Conservation (phyloP, 2,888 invertebrate genomes). For the Dynastes tityus region DNA sequence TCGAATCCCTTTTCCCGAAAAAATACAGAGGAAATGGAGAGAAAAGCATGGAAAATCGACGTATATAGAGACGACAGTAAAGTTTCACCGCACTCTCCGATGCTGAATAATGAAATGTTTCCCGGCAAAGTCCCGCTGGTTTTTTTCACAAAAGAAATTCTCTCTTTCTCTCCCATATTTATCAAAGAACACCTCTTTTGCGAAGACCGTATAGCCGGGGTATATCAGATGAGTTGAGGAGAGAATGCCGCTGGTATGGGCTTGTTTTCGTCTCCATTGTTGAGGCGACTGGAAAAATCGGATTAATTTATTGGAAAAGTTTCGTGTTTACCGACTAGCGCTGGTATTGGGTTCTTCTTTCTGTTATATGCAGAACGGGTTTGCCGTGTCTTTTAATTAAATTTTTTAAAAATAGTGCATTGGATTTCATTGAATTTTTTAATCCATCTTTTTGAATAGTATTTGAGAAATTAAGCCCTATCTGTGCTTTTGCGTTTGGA, state of each 20-base stretch:
- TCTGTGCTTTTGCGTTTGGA: too few relatives aligned
- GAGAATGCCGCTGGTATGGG: neutral
- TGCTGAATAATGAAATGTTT: slow-evolving; percentile 25
- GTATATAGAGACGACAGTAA: neutral
- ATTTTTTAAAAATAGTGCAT: too few relatives aligned
- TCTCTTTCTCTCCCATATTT: slow-evolving; percentile 25
- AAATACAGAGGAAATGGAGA: neutral
- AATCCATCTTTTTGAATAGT: too few relatives aligned
- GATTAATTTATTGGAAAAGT: slow-evolving; percentile 38
- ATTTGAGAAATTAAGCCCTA: too few relatives aligned
- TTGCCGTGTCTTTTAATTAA: too few relatives aligned
- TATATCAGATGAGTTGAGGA: neutral
- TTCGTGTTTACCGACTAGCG: slow-evolving; percentile 5
- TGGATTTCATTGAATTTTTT: too few relatives aligned
- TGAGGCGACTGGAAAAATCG: neutral
- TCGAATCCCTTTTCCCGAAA: too few relatives aligned
- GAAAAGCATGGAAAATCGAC: neutral
- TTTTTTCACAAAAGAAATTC: slow-evolving; percentile 19
- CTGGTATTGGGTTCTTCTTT: neutral
- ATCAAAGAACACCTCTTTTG: slow-evolving; percentile 16
- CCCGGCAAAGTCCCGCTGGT: neutral
- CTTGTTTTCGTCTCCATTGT: neutral
- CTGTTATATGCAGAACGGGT: neutral
- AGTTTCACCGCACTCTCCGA: neutral
- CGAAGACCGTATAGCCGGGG: neutral